phyloP scores from a whole-genome alignment of 2,888 invertebrate genomes.

The Marronus borbonicus region DNA sequence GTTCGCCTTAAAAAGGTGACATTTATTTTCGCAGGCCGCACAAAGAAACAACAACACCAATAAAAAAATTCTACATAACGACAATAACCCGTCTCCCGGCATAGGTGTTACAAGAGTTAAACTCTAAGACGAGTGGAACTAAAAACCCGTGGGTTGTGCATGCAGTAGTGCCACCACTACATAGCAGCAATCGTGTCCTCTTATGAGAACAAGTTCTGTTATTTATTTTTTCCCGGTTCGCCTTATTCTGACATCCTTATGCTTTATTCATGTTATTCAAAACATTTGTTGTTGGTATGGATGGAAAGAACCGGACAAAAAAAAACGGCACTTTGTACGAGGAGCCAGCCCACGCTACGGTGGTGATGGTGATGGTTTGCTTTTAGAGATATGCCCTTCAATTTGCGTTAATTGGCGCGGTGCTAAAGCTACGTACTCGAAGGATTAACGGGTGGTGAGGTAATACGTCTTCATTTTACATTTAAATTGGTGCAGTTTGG shows the following conservation, averaged over 20 bases:
- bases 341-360: neutral
- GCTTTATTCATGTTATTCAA: constrained; percentile 44
- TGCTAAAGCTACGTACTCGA: neutral
- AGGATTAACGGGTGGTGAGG: no score
- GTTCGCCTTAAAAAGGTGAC: constrained; percentile 21
- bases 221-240: constrained; percentile 1
- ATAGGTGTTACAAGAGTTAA: neutral
- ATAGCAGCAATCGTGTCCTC: constrained; percentile 1
- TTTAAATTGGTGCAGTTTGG: no score
- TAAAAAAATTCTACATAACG: constrained; percentile 2
- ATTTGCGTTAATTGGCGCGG: constrained; percentile 21
- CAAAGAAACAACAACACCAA: neutral
- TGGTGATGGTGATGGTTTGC: neutral
- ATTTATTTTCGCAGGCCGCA: constrained; percentile 18
- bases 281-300: constrained; percentile 37
- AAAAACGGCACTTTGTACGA: neutral
- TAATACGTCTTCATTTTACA: no score
- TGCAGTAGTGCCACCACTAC: neutral
- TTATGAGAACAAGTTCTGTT: constrained; percentile 25
- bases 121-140: neutral
- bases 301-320: neutral
- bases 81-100: neutral
- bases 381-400: neutral
- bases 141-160: neutral
- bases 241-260: constrained; percentile 30